A percentile compares a stretch with the other conserved stretches of the same genome.
phyloP scores from a whole-genome alignment of 1,140 invertebrate species.

The Magallana ariakensis region DNA sequence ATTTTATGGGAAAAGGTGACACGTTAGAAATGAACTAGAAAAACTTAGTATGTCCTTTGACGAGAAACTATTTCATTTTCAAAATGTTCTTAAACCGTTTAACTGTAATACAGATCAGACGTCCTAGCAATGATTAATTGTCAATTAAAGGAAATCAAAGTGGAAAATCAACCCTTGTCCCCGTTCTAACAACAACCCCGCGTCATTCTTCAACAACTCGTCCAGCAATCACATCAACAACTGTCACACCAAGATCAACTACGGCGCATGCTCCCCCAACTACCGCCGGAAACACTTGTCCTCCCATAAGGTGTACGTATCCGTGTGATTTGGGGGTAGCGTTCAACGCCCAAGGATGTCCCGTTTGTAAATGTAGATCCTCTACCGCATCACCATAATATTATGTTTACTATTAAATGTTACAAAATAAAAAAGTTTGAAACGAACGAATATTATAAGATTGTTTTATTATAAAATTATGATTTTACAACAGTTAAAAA shows the following conservation, averaged over 20 bases:
- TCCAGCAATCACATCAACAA: background rate
- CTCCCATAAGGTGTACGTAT: conserved; percentile 33
- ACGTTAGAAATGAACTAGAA: too few relatives aligned
- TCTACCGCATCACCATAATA: background rate
- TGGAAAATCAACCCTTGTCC: background rate
- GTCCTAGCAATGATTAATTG: too few relatives aligned
- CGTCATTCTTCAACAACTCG: too few relatives aligned
- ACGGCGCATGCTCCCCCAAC: background rate
- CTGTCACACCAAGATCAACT: background rate
- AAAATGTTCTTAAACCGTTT: too few relatives aligned
- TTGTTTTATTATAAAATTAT: background rate
- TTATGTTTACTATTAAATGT: background rate
- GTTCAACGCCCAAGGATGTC: conserved; percentile 2
- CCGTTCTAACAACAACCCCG: background rate
- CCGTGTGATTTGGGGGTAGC: conserved; percentile 27
- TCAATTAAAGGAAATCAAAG: background rate
- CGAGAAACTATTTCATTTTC: too few relatives aligned
- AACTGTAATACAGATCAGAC: too few relatives aligned
- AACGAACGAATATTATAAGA: too few relatives aligned
- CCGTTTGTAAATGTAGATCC: conserved; percentile 42
- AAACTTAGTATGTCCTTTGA: too few relatives aligned
- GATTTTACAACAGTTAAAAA: background rate
- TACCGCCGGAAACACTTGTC: background rate
- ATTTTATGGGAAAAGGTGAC: too few relatives aligned
- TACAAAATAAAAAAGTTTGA: background rate